Base-by-base conservation (phyloP, 2,797 vertebrate genomes). In the Phrynocephalus vlangalii region DNA sequence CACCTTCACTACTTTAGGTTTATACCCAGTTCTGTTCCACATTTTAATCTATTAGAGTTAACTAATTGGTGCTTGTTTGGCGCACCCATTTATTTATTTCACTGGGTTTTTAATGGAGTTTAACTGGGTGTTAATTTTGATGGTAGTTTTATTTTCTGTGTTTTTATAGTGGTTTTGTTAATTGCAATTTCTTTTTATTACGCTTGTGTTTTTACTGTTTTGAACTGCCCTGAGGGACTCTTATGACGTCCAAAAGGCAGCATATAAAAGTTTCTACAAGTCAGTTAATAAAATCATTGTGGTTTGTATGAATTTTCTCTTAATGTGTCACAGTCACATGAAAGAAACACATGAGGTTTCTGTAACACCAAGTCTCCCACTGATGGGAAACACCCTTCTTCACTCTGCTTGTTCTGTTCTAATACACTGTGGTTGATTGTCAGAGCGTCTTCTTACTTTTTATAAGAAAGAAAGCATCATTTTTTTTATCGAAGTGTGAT, bases 381-480 rank as follows among this genome's bases (percentile, higher is more conserved):
- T 66, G 75, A 48, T 83, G 44, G 82, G 71, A 91, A 94, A 85
- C 20, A 60, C 44, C 2, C 0, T 87, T 70, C 75, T 87, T 87
- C 75, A 84, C 76, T 63, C 89, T 56, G 90, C 73, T 67, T 88
- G 67, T 8, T 87, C 30, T 38, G 83, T 26, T 28, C 0, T 83
- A 75, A 66, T 52, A 9, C 48, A 20, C 26, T 87, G 0, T 81
- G 79, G 91, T 93, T 88, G 71, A 83, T 89, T 91, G 16, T 87
- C 2, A 0, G 63, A 91, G 72, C 0, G 0, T 26, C 89, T 93
- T 86, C 71, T 30, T 92, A 86, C 88, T 73, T 93, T 89, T 84
- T 91, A 79, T 70, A 63, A 92, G 89, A 94, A 75, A 82, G 80
- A 89, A 86, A 85, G 85, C 38, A 33, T 93, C 71, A 72, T 26